Percentiles rank a stretch among this genome's conserved stretches.
These are phyloP conservation scores for Drosophila asahinai DNA, from an alignment of 1,140 invertebrate genomes.

Conservation along the genomic window DNA sequence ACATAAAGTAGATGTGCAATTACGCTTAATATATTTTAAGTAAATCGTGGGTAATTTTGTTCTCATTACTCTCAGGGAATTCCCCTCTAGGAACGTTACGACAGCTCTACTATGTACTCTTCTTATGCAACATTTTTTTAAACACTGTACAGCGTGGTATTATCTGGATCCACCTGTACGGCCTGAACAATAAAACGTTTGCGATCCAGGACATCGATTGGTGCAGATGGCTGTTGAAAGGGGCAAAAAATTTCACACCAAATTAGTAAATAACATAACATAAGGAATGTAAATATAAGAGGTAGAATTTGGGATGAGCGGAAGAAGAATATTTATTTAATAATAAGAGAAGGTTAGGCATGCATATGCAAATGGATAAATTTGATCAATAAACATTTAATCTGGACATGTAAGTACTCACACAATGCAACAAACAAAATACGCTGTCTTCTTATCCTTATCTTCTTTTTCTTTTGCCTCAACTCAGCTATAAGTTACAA, in stretches of 20 bases:
- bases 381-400: constrained; percentile 4
- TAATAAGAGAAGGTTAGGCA: constrained; percentile 37
- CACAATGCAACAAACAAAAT: constrained; percentile 67
- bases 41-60: constrained; percentile 20
- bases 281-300: not conserved
- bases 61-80: constrained; percentile 38
- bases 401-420: constrained; percentile 76
- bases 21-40: constrained; percentile 20
- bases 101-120: constrained; percentile 25
- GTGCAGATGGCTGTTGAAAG: constrained; percentile 37
- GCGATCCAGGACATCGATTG: constrained; percentile 60
- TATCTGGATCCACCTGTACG: constrained; percentile 73
- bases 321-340: constrained; percentile 6
- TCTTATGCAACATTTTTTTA: constrained; percentile 7
- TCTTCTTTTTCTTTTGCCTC: constrained; percentile 54
- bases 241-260: not conserved
- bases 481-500: constrained; percentile 69
- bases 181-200: constrained; percentile 81
- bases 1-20: constrained; percentile 42
- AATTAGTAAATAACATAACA: not conserved
- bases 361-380: constrained; percentile 22
- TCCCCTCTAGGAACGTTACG: constrained; percentile 13
- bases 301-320: not conserved
- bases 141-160: constrained; percentile 74
- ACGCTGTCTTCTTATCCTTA: constrained; percentile 11